A percentile compares a stretch with the other conserved stretches of the same genome.
phyloP scores from a whole-genome alignment of 1,140 invertebrate genomes.

The Drosophila neocordata region DNA sequence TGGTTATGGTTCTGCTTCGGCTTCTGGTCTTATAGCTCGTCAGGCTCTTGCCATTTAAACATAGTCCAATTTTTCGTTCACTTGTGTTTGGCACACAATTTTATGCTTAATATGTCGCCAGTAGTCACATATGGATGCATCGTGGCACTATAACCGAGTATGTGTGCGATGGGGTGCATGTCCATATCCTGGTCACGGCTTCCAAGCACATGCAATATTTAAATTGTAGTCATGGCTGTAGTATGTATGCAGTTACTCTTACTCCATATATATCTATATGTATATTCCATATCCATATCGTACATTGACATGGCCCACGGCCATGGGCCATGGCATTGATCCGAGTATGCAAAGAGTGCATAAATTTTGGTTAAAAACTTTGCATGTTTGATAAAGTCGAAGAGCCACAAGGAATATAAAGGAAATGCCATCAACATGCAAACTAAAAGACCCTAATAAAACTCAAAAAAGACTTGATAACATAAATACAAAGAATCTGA shows the following conservation, averaged over 20 bases:
- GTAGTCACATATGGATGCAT: constrained; percentile 58
- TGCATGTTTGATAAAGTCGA: constrained; percentile 44
- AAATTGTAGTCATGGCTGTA: constrained; percentile 60
- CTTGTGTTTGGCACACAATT: constrained; percentile 74
- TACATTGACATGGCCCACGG: constrained; percentile 68
- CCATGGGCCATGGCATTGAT: constrained; percentile 75
- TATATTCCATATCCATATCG: constrained; percentile 40
- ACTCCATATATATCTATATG: constrained; percentile 30
- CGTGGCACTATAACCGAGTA: neutral
- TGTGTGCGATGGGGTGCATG: constrained; percentile 9
- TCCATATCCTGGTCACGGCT: constrained; percentile 39
- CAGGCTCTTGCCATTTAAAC: constrained; percentile 51
- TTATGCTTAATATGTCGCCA: constrained; percentile 73
- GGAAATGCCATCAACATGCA: constrained; percentile 49
- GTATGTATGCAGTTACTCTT: neutral
- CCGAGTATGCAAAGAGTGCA: constrained; percentile 38
- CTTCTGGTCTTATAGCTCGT: constrained; percentile 25
- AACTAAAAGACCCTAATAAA: constrained; percentile 20
- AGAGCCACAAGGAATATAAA: constrained; percentile 18
- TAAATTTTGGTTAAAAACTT: constrained; percentile 49
- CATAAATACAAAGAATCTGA: neutral
- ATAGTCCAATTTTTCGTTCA: constrained; percentile 65
- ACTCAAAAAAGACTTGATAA: neutral
- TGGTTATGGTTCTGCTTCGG: neutral
- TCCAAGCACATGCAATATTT: constrained; percentile 70